Base-by-base conservation (phyloP, 2,888 invertebrate genomes). In the Limnephilus lunatus region DNA sequence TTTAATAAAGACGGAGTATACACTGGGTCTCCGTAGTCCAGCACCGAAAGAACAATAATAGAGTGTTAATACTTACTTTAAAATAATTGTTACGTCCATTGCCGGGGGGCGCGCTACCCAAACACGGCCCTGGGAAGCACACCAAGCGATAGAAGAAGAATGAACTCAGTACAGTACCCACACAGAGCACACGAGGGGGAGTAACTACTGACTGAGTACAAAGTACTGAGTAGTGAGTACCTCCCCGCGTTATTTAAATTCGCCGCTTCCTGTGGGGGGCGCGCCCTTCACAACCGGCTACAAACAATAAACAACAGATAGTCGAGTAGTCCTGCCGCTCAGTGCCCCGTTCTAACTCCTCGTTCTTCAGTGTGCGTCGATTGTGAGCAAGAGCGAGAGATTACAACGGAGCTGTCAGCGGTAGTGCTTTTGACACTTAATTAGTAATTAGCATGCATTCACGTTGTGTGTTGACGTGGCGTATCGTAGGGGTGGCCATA, bases 241-340 rank as follows among this genome's bases (percentile, higher is more conserved):
- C 48, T 87, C 53, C 31, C 86, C 86, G 19, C 53, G 53, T 30
- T 87, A 91, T 91, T 91, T 86, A 91, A 91, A 91, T 86, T 85
- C 81, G 87, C 86, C 80, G 80, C 44, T 91, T 91, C 91, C 91
- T 86, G 39, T 25, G 35, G 81, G 44, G 87, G 87, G 15, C 30
- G 30, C n/a, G 87, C 48, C 68, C 68, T 68, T 68, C 39, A n/a
- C 53, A 53, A 39, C 87, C 87, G 15, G 30, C 87, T n/a, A 44
- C 31, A 82, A 31, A 32, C 82, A 32, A 82, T 32, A 82, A 68
- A 68, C 68, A n/a, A 68, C 25, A 68, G 25, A 68, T n/a, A 32
- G 31, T 7, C 82, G 2, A 82, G 15, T 32, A 32, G 31, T 32
- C 12, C 82, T 31, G 31, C 32, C 30, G 30, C 82, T 82, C 15